Evolutionary conservation across 1,140 invertebrate genomes (phyloP).

Genomic region (Drosophila obscura): DNA sequence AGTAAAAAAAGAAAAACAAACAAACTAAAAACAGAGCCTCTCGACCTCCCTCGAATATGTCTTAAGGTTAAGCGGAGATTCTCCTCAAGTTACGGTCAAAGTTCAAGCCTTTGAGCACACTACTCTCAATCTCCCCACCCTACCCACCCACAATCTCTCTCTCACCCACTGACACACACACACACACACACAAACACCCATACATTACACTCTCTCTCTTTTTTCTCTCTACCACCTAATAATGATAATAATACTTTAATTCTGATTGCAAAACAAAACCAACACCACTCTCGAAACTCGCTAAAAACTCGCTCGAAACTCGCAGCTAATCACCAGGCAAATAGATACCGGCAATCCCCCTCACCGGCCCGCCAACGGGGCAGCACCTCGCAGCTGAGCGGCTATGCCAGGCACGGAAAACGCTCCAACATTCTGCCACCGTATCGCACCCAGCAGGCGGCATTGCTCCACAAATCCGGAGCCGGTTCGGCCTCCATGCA

Average conservation of each 20-base stretch:
- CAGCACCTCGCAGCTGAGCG: slow-evolving; percentile 85
- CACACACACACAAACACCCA: slow-evolving; percentile 31
- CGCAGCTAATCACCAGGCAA: slow-evolving; percentile 84
- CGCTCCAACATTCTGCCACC: slow-evolving; percentile 70
- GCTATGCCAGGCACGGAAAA: slow-evolving; percentile 60
- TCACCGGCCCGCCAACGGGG: slow-evolving; percentile 85
- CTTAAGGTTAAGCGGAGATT: slow-evolving; percentile 47
- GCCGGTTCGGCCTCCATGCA: slow-evolving; percentile 73
- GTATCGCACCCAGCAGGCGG: slow-evolving; percentile 74
- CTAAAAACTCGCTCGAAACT: slow-evolving; percentile 77
- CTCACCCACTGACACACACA: slow-evolving; percentile 18
- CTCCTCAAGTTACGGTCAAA: slow-evolving; percentile 39
- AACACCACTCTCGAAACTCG: slow-evolving; percentile 75
- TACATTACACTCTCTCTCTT: slow-evolving; percentile 29
- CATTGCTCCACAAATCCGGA: slow-evolving; percentile 61
- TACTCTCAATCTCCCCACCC: slow-evolving; percentile 5
- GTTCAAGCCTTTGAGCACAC: slow-evolving; percentile 33
- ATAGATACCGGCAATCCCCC: slow-evolving; percentile 86
- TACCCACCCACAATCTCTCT: slow-evolving; percentile 2
- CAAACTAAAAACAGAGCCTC: slow-evolving; percentile 31
- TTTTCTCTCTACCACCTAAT: slow-evolving; percentile 53
- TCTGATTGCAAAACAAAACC: slow-evolving; percentile 62
- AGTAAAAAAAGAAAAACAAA: slow-evolving; percentile 21
- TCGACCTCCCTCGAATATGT: slow-evolving; percentile 49
- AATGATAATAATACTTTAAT: slow-evolving; percentile 60